These are phyloP conservation scores for Dipus sagitta DNA, from an alignment of 2,797 vertebrate genomes.

Conservation along the genomic window DNA sequence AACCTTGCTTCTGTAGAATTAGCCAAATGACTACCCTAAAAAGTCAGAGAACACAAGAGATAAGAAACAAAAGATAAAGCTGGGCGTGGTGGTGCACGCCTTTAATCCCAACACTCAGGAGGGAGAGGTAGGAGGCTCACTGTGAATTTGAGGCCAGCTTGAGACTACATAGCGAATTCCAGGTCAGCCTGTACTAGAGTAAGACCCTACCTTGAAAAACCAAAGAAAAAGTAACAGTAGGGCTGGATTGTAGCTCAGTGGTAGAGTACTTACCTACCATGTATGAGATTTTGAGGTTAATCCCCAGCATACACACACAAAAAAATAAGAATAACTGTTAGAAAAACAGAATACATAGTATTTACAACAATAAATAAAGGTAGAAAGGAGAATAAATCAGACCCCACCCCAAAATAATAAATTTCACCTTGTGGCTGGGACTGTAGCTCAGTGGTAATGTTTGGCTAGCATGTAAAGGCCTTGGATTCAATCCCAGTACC, in stretches of 20 bases:
- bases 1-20: constrained; percentile 34
- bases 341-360: constrained; percentile 20
- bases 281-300: background rate
- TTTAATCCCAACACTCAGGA: too few relatives aligned
- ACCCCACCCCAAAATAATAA: background rate
- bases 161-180: too few relatives aligned
- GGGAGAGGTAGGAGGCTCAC: too few relatives aligned
- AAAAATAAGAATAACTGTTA: background rate
- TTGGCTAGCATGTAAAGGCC: too few relatives aligned
- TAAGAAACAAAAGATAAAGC: background rate
- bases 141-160: too few relatives aligned
- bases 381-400: constrained; percentile 37
- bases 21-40: background rate
- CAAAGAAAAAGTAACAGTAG: background rate
- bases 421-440: too few relatives aligned
- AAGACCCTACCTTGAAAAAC: too few relatives aligned
- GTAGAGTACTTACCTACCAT: too few relatives aligned
- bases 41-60: background rate
- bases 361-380: background rate
- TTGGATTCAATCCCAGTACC: background rate
- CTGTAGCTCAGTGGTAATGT: too few relatives aligned
- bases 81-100: too few relatives aligned
- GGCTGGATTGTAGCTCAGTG: background rate
- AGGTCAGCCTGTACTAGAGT: too few relatives aligned
- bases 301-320: too few relatives aligned